Percentiles rank a stretch among this genome's conserved stretches.
These are phyloP conservation scores for Dasypolia templi DNA, from an alignment of 2,888 invertebrate species.

Conservation along the genomic window DNA sequence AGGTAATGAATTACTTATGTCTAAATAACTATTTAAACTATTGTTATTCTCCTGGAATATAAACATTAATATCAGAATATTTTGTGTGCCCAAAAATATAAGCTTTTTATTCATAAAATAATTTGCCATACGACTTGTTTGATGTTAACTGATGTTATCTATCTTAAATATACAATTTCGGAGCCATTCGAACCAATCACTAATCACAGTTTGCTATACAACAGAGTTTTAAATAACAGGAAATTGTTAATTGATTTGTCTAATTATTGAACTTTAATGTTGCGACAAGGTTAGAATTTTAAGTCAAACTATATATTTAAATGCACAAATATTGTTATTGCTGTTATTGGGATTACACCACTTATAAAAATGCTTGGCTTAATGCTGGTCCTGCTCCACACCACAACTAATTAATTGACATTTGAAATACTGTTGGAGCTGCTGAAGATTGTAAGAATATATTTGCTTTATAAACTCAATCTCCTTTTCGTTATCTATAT, in stretches of 20 bases:
- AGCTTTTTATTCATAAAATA: not conserved
- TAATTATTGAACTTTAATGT: not conserved
- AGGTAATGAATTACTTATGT: not conserved
- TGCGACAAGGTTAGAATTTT: not conserved
- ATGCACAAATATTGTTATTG: too few relatives aligned
- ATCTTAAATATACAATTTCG: not conserved
- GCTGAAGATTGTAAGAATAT: too few relatives aligned
- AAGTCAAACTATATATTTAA: not conserved
- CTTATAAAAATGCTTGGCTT: too few relatives aligned
- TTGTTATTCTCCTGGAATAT: too few relatives aligned
- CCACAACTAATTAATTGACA: too few relatives aligned
- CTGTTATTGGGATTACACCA: too few relatives aligned
- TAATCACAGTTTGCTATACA: constrained; percentile 4
- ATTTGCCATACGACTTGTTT: not conserved
- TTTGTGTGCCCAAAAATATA: not conserved
- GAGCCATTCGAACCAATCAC: not conserved
- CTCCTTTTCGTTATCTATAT: too few relatives aligned
- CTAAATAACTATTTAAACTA: not conserved
- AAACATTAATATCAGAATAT: too few relatives aligned
- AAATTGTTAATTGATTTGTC: not conserved
- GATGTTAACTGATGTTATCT: constrained; percentile 1
- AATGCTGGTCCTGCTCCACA: too few relatives aligned
- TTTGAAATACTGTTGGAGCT: too few relatives aligned
- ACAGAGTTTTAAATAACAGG: not conserved
- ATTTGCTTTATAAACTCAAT: too few relatives aligned